A percentile compares a stretch with the other conserved stretches of the same genome.
These are phyloP conservation scores for Lucilia sericata DNA, from an alignment of 1,140 invertebrate species.

Conservation along the genomic window DNA sequence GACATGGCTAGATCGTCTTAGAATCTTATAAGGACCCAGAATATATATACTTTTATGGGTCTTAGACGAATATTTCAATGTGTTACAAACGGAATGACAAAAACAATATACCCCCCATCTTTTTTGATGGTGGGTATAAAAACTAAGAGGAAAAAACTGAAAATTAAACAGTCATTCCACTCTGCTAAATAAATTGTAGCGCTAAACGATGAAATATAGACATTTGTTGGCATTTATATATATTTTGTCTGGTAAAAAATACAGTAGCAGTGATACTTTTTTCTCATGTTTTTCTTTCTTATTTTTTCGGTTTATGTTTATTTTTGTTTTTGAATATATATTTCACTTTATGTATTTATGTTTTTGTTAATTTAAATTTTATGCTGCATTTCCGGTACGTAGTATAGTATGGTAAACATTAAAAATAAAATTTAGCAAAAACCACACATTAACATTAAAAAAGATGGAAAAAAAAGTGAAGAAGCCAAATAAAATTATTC, in stretches of 20 bases:
- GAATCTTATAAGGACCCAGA: no score
- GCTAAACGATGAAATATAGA: not conserved
- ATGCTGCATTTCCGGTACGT: constrained; percentile 3
- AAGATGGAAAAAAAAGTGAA: not conserved
- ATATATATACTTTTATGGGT: no score
- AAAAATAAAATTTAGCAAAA: not conserved
- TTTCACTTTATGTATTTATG: not conserved
- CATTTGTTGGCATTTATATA: not conserved
- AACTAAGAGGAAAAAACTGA: no score
- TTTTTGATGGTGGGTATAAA: no score
- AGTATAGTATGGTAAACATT: not conserved
- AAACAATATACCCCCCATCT: no score
- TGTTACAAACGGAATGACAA: no score
- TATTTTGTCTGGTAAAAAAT: no score
- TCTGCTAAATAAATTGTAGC: constrained; percentile 5
- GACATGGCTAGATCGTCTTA: no score
- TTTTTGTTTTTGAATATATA: not conserved
- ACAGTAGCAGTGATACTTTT: not conserved
- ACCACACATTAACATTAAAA: not conserved
- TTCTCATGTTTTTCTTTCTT: not conserved
- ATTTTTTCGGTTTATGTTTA: not conserved
- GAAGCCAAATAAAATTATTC: not conserved
- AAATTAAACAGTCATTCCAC: not conserved
- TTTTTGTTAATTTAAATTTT: constrained; percentile 13
- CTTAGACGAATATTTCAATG: no score